Evolutionary conservation across 1,140 invertebrate genomes (phyloP).

Genomic region (Gryon sp.): DNA sequence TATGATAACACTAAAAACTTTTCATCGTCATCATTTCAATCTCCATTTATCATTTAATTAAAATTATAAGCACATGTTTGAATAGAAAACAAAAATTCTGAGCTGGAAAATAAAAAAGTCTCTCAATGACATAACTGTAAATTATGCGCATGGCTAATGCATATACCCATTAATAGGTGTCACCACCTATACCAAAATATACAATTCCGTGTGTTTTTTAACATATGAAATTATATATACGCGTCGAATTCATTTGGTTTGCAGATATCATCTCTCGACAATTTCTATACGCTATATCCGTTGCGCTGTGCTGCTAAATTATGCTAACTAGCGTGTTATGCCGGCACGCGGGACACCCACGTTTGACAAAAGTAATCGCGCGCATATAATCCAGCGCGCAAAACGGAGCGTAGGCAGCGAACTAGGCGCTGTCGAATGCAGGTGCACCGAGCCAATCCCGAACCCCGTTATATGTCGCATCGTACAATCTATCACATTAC

Average conservation of each 20-base stretch:
- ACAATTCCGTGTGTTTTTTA: slow-evolving; percentile 32
- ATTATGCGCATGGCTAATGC: slow-evolving; percentile 34
- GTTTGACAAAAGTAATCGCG: slow-evolving; percentile 68
- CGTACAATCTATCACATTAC: slow-evolving; percentile 56
- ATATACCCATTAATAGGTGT: slow-evolving; percentile 35
- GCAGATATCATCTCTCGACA: slow-evolving; percentile 41
- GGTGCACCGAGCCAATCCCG: slow-evolving; percentile 51
- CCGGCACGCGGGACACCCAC: slow-evolving; percentile 67
- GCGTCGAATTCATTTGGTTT: slow-evolving; percentile 61
- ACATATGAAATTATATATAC: slow-evolving; percentile 34
- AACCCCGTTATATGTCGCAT: slow-evolving; percentile 61
- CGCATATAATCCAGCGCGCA: slow-evolving; percentile 66
- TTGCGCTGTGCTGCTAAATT: slow-evolving; percentile 27
- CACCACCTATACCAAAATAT: slow-evolving; percentile 39
- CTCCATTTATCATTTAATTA: too few relatives aligned
- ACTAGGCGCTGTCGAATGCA: slow-evolving; percentile 59
- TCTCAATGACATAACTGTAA: slow-evolving; percentile 32
- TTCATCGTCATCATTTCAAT: too few relatives aligned
- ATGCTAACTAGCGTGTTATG: slow-evolving; percentile 51
- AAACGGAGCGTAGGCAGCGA: slow-evolving; percentile 67
- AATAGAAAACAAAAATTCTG: not conserved
- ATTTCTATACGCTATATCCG: slow-evolving; percentile 43
- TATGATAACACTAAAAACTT: too few relatives aligned
- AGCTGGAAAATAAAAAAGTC: not conserved
- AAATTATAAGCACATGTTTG: too few relatives aligned